A percentile compares a stretch with the other conserved stretches of the same genome.
phyloP scores from a whole-genome alignment of 1,140 invertebrate genomes.

The Cherax quadricarinatus region DNA sequence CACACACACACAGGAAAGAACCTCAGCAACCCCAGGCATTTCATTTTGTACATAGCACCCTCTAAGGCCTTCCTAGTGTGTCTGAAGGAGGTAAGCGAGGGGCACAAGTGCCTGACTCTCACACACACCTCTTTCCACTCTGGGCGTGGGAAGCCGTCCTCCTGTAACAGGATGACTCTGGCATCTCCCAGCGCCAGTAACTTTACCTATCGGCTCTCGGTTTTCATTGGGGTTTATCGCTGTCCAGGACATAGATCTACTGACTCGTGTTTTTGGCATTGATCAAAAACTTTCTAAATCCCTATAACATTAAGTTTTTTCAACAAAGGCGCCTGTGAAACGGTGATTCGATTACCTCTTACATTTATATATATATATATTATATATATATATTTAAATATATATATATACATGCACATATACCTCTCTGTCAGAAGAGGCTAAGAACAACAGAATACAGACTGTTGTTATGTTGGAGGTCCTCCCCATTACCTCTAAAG shows the following conservation, averaged over 20 bases:
- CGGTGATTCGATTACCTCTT: conserved; percentile 44
- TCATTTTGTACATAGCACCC: conserved; percentile 57
- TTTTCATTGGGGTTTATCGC: conserved; percentile 57
- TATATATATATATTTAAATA: conserved; percentile 52
- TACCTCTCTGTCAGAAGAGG: conserved; percentile 62
- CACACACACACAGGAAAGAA: conserved; percentile 34
- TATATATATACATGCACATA: conserved; percentile 53
- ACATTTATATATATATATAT: conserved; percentile 17
- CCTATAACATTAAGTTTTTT: conserved; percentile 40
- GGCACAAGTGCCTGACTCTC: conserved; percentile 31
- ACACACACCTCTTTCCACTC: conserved; percentile 60
- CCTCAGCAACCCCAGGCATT: conserved; percentile 34
- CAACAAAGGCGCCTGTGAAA: conserved; percentile 54
- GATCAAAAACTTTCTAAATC: conserved; percentile 64
- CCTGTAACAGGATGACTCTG: conserved; percentile 43
- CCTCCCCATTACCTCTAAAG: conserved; percentile 32
- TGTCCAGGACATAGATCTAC: conserved; percentile 63
- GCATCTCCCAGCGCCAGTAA: conserved; percentile 46
- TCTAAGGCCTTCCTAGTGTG: conserved; percentile 12
- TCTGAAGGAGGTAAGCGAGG: conserved; percentile 51
- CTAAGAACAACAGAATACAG: conserved; percentile 45
- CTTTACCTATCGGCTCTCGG: conserved; percentile 52
- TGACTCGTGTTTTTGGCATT: conserved; percentile 51
- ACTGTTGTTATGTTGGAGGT: conserved; percentile 31
- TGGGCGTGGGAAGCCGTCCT: conserved; percentile 62